A percentile compares a stretch with the other conserved stretches of the same genome.
Conservation (phyloP, 92 coral and sea anemone genomes). For the Galaxea fascicularis region DNA sequence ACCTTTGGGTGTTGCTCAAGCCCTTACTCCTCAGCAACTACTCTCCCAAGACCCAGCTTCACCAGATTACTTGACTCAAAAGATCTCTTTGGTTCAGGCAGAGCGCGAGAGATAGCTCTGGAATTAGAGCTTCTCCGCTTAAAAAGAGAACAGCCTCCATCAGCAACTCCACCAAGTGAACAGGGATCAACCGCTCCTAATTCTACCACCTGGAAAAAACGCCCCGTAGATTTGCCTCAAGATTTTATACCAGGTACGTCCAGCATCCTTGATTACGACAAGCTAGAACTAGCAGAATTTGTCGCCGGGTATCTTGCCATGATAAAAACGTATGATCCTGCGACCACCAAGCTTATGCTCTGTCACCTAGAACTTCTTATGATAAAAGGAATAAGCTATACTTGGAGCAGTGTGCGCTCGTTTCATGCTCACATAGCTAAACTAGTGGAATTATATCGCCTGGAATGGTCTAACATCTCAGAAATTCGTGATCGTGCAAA, state of each 20-base stretch:
- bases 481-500: background rate
- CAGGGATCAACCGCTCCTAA: too few species aligned
- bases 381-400: conserved; percentile 2
- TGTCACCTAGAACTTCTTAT: background rate
- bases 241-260: conserved; percentile 1
- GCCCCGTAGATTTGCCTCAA: background rate
- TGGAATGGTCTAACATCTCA: background rate
- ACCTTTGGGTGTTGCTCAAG: too few species aligned
- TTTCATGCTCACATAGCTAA: background rate
- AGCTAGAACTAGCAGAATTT: background rate
- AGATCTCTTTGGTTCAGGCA: background rate
- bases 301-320: conserved; percentile 9
- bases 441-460: background rate
- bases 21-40: too few species aligned
- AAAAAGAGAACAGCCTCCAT: too few species aligned
- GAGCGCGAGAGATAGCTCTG: background rate
- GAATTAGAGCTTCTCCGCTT: background rate
- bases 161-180: too few species aligned
- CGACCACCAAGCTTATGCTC: background rate
- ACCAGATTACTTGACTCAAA: too few species aligned
- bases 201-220: background rate
- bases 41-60: too few species aligned
- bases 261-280: background rate
- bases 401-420: background rate
- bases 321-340: conserved; percentile 3